phyloP scores from a whole-genome alignment of 1,140 invertebrate genomes.

The Thalassaphorura encarpata region DNA sequence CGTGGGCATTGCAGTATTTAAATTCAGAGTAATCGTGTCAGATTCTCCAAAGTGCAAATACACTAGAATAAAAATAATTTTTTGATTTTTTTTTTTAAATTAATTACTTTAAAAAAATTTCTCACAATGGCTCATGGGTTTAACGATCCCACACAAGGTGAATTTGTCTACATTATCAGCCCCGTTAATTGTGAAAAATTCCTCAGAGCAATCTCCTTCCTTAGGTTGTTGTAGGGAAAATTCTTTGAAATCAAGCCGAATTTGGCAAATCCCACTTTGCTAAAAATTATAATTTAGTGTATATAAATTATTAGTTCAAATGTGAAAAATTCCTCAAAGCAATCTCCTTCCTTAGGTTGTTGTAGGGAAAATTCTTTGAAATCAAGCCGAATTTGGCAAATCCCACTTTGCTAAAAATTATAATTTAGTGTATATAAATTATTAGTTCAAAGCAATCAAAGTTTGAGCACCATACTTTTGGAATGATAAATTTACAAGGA shows the following conservation, averaged over 20 bases:
- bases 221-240: background rate
- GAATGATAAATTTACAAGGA: too few species aligned
- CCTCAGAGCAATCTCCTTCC: background rate
- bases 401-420: conserved; percentile 2
- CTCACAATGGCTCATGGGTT: background rate
- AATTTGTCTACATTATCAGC: background rate
- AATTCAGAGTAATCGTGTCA: background rate
- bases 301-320: too few species aligned
- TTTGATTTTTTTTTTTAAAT: background rate
- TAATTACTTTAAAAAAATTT: background rate
- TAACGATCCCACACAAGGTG: background rate
- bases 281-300: too few species aligned
- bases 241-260: background rate
- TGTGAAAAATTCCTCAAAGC: background rate
- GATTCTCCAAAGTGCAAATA: background rate
- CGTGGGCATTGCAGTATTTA: too few species aligned
- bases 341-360: background rate
- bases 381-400: conserved; percentile 1
- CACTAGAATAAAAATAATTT: background rate
- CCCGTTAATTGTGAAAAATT: background rate
- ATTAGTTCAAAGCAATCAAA: too few species aligned
- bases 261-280: conserved; percentile 1
- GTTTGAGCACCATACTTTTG: too few species aligned
- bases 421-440: too few species aligned
- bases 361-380: background rate